Evolutionary conservation across 35 echinoderm and acorn worm genomes (phyloP).

Genomic region (Heliocidaris tuberculata): DNA sequence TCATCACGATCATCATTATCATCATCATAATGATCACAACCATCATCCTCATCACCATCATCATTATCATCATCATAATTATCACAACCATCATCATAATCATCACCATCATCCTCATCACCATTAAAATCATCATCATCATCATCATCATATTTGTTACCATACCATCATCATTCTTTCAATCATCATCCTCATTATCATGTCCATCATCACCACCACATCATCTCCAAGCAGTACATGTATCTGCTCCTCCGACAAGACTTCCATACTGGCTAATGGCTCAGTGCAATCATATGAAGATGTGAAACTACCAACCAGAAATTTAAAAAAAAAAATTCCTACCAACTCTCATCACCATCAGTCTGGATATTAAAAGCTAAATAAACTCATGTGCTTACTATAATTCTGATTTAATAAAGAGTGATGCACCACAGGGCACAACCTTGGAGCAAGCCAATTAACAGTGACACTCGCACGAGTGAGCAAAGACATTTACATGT

Average conservation of each 20-base stretch:
- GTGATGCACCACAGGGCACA: not conserved
- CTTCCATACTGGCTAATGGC: too few relatives aligned
- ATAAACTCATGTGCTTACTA: not conserved
- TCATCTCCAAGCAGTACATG: not conserved
- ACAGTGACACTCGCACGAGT: not conserved
- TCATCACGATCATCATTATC: not conserved
- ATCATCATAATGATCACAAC: too few relatives aligned
- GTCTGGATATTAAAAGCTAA: not conserved
- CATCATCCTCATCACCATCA: too few relatives aligned
- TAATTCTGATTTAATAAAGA: not conserved
- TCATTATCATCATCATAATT: too few relatives aligned
- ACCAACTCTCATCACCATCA: not conserved
- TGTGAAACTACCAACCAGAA: not conserved
- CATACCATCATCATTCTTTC: not conserved
- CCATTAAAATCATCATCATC: not conserved
- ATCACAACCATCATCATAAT: not conserved
- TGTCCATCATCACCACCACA: not conserved
- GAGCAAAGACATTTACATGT: not conserved
- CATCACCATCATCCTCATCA: not conserved
- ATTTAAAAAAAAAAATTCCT: not conserved
- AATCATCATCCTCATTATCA: too few relatives aligned
- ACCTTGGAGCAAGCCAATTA: not conserved
- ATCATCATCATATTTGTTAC: not conserved
- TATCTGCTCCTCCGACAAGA: too few relatives aligned
- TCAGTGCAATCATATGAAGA: not conserved